Percentiles rank a stretch among this genome's conserved stretches.
phyloP scores from a whole-genome alignment of 2,113 vertebrate genomes.

The Odontophorus gujanensis region DNA sequence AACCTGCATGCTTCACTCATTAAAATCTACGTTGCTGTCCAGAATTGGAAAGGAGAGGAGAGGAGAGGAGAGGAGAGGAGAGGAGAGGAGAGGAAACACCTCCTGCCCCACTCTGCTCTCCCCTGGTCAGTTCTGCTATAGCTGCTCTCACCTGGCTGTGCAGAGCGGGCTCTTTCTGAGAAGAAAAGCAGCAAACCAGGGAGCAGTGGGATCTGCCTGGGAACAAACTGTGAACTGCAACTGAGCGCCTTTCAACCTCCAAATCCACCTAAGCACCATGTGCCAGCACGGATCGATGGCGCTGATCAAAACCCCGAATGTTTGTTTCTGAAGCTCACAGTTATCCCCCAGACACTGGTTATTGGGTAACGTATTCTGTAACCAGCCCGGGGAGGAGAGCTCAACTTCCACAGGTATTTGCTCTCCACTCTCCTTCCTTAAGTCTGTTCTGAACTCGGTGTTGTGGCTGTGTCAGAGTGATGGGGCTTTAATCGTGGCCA shows the following conservation, averaged over 20 bases:
- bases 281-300: constrained; percentile 34
- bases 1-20: too few species aligned
- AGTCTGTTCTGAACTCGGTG: not conserved
- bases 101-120: too few species aligned
- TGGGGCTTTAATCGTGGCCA: not conserved
- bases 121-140: too few species aligned
- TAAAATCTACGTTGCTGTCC: too few species aligned
- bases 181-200: constrained; percentile 52
- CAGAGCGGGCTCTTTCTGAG: constrained; percentile 40
- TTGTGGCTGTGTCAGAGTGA: not conserved
- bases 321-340: constrained; percentile 63
- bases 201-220: constrained; percentile 69
- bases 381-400: constrained; percentile 46
- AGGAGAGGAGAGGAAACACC: not conserved
- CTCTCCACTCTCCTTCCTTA: constrained; percentile 8
- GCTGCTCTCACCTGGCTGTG: constrained; percentile 41
- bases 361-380: constrained; percentile 69
- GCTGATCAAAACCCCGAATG: not conserved
- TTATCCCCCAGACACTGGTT: constrained; percentile 58
- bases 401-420: constrained; percentile 54
- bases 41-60: too few species aligned
- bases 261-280: constrained; percentile 60
- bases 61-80: too few species aligned
- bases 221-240: constrained; percentile 72
- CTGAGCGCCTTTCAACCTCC: constrained; percentile 43